Conservation (phyloP, 2,888 invertebrate species). For the Nomada hirtipes region DNA sequence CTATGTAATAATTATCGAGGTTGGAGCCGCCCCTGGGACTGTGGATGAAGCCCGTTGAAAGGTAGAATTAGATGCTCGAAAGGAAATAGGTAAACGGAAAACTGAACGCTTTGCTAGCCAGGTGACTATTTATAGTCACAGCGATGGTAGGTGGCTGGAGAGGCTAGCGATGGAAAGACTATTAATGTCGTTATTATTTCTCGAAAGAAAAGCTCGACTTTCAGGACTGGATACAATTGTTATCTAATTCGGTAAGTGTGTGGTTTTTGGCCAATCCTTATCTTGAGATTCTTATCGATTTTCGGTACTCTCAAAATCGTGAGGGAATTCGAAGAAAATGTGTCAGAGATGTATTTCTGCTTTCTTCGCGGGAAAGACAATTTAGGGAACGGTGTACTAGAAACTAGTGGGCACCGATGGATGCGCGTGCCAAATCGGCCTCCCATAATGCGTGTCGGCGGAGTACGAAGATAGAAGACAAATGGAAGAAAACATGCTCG, state of each 20-base stretch:
- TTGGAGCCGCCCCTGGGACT: no score
- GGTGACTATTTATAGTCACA: constrained; percentile 43
- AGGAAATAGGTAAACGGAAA: constrained; percentile 11
- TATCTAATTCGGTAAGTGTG: not conserved
- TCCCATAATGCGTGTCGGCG: constrained; percentile 35
- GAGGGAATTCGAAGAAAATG: not conserved
- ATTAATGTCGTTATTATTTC: constrained; percentile 46
- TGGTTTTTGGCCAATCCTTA: not conserved
- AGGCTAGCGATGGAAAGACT: constrained; percentile 29
- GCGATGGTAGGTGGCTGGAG: constrained; percentile 14
- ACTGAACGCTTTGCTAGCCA: constrained; percentile 17
- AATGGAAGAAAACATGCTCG: constrained; percentile 39
- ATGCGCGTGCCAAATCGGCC: constrained; percentile 15
- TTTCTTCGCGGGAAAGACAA: not conserved
- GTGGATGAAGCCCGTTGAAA: no score
- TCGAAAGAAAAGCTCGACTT: not conserved
- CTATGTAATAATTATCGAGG: no score
- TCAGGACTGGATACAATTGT: not conserved
- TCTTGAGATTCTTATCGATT: not conserved
- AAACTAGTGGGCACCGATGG: constrained; percentile 16
- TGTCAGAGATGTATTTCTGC: not conserved
- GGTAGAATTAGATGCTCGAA: no score
- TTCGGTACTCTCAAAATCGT: not conserved
- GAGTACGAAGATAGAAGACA: constrained; percentile 47
- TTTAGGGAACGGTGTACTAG: constrained; percentile 15